A percentile compares a stretch with the other conserved stretches of the same genome.
These are phyloP conservation scores for Helleia helle DNA, from an alignment of 2,888 invertebrate species.

Conservation along the genomic window DNA sequence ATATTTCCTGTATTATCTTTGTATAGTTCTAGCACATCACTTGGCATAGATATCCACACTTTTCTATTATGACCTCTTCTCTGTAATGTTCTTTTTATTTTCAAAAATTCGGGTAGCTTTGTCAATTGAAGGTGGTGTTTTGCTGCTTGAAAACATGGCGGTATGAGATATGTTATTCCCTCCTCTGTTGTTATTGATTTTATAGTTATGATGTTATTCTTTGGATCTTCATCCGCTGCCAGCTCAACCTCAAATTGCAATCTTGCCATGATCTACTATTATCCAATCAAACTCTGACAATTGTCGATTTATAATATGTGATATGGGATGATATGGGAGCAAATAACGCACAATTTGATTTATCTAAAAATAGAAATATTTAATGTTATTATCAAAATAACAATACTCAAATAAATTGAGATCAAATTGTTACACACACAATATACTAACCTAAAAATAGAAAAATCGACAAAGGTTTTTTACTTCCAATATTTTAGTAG, in stretches of 20 bases:
- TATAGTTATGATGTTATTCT: slow-evolving; percentile 1
- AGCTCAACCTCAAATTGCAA: slow-evolving; percentile 11
- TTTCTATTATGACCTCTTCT: slow-evolving; percentile 10
- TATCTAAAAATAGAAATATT: no score
- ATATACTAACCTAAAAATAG: no score
- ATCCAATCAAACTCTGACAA: slow-evolving; percentile 11
- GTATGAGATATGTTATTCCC: slow-evolving; percentile 8
- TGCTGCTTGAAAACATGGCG: slow-evolving; percentile 8
- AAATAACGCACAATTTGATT: no score
- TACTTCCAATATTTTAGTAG: no score
- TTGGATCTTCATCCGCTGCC: slow-evolving; percentile 10
- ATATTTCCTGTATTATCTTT: slow-evolving; percentile 10
- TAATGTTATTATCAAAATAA: no score
- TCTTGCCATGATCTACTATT: slow-evolving; percentile 6
- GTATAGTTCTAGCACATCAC: slow-evolving; percentile 4
- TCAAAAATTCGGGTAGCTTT: slow-evolving; percentile 8
- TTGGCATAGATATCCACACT: slow-evolving; percentile 9
- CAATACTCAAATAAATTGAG: no score
- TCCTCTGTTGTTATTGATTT: slow-evolving; percentile 6
- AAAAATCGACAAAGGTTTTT: no score
- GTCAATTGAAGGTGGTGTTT: slow-evolving; percentile 8
- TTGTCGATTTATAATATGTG: slow-evolving; percentile 8
- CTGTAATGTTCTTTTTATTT: slow-evolving; percentile 10
- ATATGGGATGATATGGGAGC: no score
- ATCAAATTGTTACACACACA: no score